phyloP scores from a whole-genome alignment of 2,113 vertebrate genomes.

The Heterotilapia buettikoferi region DNA sequence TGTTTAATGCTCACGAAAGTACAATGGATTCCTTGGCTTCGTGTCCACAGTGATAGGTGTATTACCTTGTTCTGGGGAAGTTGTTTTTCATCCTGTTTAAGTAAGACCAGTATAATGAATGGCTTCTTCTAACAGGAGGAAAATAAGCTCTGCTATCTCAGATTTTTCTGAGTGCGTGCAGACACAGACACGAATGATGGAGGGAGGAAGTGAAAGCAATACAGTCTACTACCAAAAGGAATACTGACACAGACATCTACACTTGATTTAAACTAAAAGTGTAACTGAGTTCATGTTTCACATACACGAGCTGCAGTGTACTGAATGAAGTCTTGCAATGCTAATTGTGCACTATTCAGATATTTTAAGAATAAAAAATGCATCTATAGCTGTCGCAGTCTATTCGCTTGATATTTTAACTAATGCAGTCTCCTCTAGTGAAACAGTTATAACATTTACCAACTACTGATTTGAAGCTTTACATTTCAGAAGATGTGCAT shows the following conservation, averaged over 20 bases:
- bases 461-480: not conserved
- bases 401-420: not conserved
- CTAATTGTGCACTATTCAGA: not conserved
- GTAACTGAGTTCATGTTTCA: not conserved
- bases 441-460: not conserved
- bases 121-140: not conserved
- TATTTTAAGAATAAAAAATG: not conserved
- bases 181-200: not conserved
- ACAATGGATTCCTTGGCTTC: not conserved
- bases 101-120: not conserved
- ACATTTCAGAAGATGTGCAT: not conserved
- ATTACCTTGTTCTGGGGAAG: not conserved
- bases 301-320: not conserved
- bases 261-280: not conserved
- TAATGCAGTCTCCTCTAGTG: not conserved
- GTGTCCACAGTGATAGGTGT: not conserved
- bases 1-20: not conserved
- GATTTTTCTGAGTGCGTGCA: not conserved
- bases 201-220: not conserved
- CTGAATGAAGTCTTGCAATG: not conserved
- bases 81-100: slow-evolving; percentile 4
- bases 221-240: not conserved
- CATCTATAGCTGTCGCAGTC: not conserved
- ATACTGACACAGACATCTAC: not conserved
- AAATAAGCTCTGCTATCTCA: not conserved